These are phyloP conservation scores for Drosophila busckii DNA, from an alignment of 1,140 invertebrate species.

Conservation along the genomic window DNA sequence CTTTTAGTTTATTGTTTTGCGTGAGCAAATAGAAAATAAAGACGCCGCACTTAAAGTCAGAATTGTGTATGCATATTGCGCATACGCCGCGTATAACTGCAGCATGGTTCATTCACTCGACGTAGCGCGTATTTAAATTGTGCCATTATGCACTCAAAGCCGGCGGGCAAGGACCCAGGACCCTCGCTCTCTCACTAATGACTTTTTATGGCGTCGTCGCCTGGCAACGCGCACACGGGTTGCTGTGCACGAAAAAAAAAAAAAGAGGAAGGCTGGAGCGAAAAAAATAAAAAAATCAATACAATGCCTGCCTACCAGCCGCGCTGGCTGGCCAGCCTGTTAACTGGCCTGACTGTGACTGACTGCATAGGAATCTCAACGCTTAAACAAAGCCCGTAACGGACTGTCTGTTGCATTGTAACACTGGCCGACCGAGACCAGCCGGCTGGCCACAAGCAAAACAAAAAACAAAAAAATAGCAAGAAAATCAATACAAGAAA, in stretches of 20 bases:
- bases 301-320: constrained; percentile 59
- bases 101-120: constrained; percentile 67
- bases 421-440: constrained; percentile 65
- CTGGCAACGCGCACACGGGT: too few relatives aligned
- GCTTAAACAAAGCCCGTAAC: constrained; percentile 47
- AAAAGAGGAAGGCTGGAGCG: constrained; percentile 37
- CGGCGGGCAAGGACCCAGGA: not conserved
- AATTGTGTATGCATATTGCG: constrained; percentile 16
- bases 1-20: constrained; percentile 70
- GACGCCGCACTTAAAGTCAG: constrained; percentile 9
- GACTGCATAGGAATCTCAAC: constrained; percentile 46
- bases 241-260: constrained; percentile 16
- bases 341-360: constrained; percentile 20
- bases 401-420: constrained; percentile 68
- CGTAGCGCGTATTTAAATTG: constrained; percentile 63
- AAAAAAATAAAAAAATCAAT: constrained; percentile 58
- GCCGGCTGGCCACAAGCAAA: constrained; percentile 58
- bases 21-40: constrained; percentile 40
- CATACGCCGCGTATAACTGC: constrained; percentile 27
- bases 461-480: constrained; percentile 42
- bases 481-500: constrained; percentile 3
- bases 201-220: constrained; percentile 68
- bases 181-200: constrained; percentile 51
- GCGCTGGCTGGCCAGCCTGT: constrained; percentile 23
- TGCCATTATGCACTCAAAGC: constrained; percentile 67